Evolutionary conservation across 2,113 vertebrate species (phyloP).

Genomic region (Loxodonta africana): DNA sequence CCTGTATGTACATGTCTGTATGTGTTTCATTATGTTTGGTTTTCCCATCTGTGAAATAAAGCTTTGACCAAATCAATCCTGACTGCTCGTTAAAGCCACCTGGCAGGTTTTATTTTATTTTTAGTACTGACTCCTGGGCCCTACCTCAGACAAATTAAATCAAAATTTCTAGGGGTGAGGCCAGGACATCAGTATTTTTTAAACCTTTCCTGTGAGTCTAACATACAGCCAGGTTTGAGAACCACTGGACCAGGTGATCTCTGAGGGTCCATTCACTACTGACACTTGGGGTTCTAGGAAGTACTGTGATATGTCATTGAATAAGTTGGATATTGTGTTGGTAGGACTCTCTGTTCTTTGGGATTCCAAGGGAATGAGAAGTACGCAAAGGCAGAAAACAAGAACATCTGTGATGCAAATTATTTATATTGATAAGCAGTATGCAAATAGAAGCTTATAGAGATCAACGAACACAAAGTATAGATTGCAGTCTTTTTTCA

Average conservation of each 20-base stretch:
- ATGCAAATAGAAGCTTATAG: not conserved
- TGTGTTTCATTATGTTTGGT: not conserved
- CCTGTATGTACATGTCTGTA: not conserved
- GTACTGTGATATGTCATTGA: not conserved
- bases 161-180: not conserved
- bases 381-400: not conserved
- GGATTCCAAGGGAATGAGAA: not conserved
- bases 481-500: constrained; percentile 41
- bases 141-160: not conserved
- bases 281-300: not conserved
- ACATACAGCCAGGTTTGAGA: not conserved
- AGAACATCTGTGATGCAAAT: not conserved
- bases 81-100: not conserved
- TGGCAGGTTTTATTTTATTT: not conserved
- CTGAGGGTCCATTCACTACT: not conserved
- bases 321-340: not conserved
- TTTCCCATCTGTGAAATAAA: constrained; percentile 30
- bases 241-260: not conserved
- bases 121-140: not conserved
- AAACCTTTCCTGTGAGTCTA: not conserved
- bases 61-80: not conserved
- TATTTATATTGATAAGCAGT: not conserved
- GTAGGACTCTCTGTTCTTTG: not conserved
- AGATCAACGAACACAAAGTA: constrained; percentile 28
- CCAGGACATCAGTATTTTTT: not conserved